Percentiles rank a stretch among this genome's conserved stretches.
phyloP scores from a whole-genome alignment of 2,797 vertebrate species.

The Esox lucius region DNA sequence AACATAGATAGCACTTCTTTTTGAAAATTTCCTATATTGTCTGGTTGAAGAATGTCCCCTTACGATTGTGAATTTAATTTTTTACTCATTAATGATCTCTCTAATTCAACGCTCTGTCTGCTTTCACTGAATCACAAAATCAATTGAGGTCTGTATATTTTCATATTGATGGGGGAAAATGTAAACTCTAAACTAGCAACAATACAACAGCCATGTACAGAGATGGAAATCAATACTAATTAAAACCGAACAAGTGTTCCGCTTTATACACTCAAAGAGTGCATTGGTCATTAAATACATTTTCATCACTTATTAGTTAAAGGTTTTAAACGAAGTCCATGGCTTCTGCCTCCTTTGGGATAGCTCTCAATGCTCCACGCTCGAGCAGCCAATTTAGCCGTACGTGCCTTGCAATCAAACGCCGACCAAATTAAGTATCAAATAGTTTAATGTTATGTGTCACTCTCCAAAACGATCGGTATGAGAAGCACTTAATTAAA shows the following conservation, averaged over 20 bases:
- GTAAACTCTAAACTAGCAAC: conserved; percentile 48
- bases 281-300: conserved; percentile 82
- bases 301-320: conserved; percentile 83
- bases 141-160: conserved; percentile 61
- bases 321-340: conserved; percentile 79
- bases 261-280: conserved; percentile 81
- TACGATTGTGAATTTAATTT: conserved; percentile 32
- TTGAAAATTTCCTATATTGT: conserved; percentile 53
- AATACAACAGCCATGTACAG: conserved; percentile 62
- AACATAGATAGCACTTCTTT: conserved; percentile 50
- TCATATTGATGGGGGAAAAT: conserved; percentile 63
- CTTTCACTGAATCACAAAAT: conserved; percentile 58
- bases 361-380: conserved; percentile 60
- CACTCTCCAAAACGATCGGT: conserved; percentile 82
- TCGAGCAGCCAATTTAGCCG: conserved; percentile 66
- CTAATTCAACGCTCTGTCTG: conserved; percentile 54
- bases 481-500: conserved; percentile 92
- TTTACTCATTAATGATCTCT: conserved; percentile 62
- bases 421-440: conserved; percentile 84
- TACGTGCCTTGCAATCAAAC: conserved; percentile 78
- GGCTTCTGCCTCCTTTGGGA: conserved; percentile 75
- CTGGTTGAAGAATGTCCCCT: conserved; percentile 53
- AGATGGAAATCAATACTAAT: conserved; percentile 93
- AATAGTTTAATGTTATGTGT: conserved; percentile 84
- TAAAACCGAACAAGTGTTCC: conserved; percentile 88